These are phyloP conservation scores for Lycopodina hypogea DNA, from an alignment of 37 sponge, comb jelly and placozoan species.

Conservation along the genomic window DNA sequence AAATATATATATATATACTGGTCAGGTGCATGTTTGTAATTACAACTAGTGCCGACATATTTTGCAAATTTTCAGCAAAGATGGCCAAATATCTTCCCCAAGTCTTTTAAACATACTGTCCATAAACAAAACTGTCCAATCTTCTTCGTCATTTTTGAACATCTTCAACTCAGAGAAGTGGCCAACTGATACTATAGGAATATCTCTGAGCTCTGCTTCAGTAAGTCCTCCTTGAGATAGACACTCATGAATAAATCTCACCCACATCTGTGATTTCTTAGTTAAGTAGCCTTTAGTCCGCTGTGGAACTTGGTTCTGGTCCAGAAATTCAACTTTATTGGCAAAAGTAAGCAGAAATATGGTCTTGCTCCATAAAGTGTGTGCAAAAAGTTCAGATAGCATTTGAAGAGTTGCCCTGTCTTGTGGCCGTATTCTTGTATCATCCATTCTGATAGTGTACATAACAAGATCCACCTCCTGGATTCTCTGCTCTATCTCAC, in stretches of 20 bases:
- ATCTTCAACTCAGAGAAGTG: not conserved
- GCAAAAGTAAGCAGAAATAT: conserved; percentile 20
- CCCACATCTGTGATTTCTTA: not conserved
- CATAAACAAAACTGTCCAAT: not conserved
- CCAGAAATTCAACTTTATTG: not conserved
- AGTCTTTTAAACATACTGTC: not conserved
- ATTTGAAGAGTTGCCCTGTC: not conserved
- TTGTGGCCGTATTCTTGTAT: not conserved
- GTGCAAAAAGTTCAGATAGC: not conserved
- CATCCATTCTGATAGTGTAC: conserved; percentile 10
- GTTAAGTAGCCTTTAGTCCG: not conserved
- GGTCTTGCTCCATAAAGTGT: not conserved
- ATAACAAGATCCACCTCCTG: conserved; percentile 1
- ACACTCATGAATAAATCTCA: not conserved
- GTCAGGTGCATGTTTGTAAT: no score
- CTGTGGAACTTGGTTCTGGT: not conserved
- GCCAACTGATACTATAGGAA: not conserved
- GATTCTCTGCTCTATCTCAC: not conserved
- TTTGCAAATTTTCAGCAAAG: not conserved
- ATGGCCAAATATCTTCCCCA: not conserved
- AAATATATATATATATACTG: no score
- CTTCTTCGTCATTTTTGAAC: not conserved
- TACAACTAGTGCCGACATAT: no score
- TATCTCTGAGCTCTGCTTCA: conserved; percentile 2
- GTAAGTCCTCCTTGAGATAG: not conserved